These are phyloP conservation scores for Pseudopodoces humilis DNA, from an alignment of 2,113 vertebrate genomes.

Conservation along the genomic window DNA sequence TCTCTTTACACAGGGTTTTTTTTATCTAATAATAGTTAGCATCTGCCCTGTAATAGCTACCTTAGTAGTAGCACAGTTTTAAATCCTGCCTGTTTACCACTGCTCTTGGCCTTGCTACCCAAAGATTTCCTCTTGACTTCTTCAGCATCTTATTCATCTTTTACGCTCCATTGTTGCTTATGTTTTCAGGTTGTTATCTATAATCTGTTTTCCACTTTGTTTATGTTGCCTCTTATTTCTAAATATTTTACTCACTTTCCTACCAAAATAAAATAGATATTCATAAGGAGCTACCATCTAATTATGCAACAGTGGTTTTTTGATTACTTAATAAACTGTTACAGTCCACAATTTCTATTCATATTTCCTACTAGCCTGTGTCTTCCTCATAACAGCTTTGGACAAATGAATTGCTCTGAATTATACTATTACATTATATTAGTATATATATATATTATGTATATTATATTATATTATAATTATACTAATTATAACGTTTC, in stretches of 20 bases:
- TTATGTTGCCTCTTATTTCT: neutral
- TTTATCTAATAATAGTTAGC: neutral
- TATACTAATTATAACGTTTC: neutral
- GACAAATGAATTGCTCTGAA: neutral
- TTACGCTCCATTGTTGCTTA: neutral
- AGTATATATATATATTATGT: too few species aligned
- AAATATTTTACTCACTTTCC: neutral
- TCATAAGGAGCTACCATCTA: neutral
- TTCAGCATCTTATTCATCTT: neutral
- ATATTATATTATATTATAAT: too few species aligned
- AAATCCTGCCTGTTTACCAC: neutral
- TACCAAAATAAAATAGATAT: neutral
- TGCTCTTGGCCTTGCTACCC: neutral
- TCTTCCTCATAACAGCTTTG: neutral
- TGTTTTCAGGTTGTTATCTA: neutral
- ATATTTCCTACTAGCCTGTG: neutral
- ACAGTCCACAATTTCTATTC: neutral
- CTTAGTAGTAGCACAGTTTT: neutral
- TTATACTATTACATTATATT: neutral
- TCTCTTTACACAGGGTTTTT: neutral
- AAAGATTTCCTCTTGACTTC: neutral
- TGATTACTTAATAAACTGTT: neutral
- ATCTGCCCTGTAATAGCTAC: neutral
- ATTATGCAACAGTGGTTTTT: neutral
- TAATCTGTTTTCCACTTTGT: neutral